These are phyloP conservation scores for Scaeva pyrastri DNA, from an alignment of 2,888 invertebrate species.

Conservation along the genomic window DNA sequence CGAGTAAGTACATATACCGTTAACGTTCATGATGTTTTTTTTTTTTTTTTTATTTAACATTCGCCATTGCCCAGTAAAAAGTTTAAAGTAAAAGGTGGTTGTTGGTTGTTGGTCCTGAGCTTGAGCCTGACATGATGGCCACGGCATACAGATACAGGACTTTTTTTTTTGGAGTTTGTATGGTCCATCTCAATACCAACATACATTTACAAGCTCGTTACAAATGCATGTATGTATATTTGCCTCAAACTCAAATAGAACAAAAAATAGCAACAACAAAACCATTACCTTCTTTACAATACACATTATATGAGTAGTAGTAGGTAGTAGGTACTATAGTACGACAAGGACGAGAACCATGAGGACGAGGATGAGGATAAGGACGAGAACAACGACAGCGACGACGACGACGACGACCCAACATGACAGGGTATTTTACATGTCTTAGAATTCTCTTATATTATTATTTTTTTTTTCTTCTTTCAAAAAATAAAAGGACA, in stretches of 20 bases:
- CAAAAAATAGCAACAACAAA: conserved; percentile 36
- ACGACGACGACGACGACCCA: conserved; percentile 72
- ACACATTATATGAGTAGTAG: conserved; percentile 39
- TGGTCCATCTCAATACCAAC: conserved; percentile 13
- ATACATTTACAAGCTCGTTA: conserved; percentile 61
- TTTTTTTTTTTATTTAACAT: neutral
- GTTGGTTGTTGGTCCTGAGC: conserved; percentile 44
- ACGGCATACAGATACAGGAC: conserved; percentile 21
- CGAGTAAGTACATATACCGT: conserved; percentile 57
- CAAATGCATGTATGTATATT: conserved; percentile 72
- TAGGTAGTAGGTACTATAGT: conserved; percentile 5
- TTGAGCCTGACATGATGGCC: neutral
- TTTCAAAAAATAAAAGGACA: conserved; percentile 68
- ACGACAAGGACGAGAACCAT: conserved; percentile 34
- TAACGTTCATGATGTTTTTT: conserved; percentile 69
- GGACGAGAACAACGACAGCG: conserved; percentile 37
- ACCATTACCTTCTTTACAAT: conserved; percentile 34
- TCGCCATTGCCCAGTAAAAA: conserved; percentile 72
- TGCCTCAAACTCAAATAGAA: conserved; percentile 53
- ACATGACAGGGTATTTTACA: conserved; percentile 77
- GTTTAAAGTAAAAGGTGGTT: conserved; percentile 66
- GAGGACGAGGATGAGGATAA: conserved; percentile 71
- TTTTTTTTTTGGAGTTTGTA: conserved; percentile 41
- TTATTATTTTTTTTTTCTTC: conserved; percentile 18
- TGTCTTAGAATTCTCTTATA: conserved; percentile 71